These are phyloP conservation scores for Passerina amoena DNA, from an alignment of 2,113 vertebrate genomes.

Conservation along the genomic window DNA sequence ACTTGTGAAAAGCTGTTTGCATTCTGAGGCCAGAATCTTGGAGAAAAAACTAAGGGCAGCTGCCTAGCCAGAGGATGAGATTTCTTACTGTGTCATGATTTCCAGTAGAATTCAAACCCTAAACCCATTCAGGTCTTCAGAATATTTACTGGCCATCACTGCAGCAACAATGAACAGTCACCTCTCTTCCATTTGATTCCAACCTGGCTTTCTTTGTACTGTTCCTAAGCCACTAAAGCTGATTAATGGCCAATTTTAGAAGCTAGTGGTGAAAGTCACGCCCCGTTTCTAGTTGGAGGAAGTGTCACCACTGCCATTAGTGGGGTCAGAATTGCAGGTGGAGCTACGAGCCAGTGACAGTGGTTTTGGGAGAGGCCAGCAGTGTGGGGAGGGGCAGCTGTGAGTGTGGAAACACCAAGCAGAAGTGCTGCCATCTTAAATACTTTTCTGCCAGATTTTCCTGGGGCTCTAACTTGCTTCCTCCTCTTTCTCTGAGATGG, in stretches of 20 bases:
- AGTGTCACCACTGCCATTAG: background rate
- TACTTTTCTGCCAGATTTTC: background rate
- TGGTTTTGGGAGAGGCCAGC: background rate
- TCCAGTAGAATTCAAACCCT: background rate
- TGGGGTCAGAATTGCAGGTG: background rate
- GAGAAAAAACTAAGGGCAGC: background rate
- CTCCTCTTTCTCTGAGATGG: background rate
- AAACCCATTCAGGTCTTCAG: background rate
- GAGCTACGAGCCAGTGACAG: fast-evolving
- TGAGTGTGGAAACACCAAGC: background rate
- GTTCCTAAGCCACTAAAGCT: slow-evolving; percentile 42
- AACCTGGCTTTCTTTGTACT: background rate
- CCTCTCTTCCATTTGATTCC: background rate
- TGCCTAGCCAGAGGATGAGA: background rate
- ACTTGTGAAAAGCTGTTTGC: background rate
- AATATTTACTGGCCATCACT: background rate
- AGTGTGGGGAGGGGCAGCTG: background rate
- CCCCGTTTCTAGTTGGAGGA: background rate
- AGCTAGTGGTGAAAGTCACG: background rate
- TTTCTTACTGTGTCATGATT: background rate
- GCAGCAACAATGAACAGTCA: background rate
- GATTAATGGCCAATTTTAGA: slow-evolving; percentile 49
- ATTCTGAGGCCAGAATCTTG: background rate
- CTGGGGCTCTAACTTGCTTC: background rate
- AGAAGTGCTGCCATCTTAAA: background rate